Evolutionary conservation across 1,140 invertebrate genomes (phyloP), one percentile per base, ranked within the genome.

Genomic region (Diprion similis): DNA sequence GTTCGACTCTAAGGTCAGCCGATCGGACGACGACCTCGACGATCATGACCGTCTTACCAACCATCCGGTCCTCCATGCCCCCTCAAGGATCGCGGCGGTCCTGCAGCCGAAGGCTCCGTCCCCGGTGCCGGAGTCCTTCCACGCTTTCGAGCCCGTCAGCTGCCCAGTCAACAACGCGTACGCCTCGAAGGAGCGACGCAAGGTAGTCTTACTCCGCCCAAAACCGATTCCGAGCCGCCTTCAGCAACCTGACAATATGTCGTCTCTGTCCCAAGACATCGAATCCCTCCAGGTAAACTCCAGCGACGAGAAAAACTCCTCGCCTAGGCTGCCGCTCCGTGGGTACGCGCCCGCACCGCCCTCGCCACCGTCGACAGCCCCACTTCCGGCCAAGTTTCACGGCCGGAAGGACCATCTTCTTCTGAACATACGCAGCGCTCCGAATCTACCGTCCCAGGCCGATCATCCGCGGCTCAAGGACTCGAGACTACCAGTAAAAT

Each of bases 1-100:
- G 64, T 96, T 96, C 86, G 95, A 96, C 84, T 95, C 94, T 83
- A 95, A 95, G 84, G 92, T 96, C 81, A 93, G 91, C 79, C 92
- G 93, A 66, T 95, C 93, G 10, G 93, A 95, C 79, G 94, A 95
- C 83, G 94, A 95, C 80, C 89, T 95, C 68, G 94, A 95, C 80
- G 93, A 95, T 78, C 91, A 94, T 24, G 94, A 95, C 79, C 92
- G 93, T 75, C 92, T 95, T 66, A 93, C 93, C 72, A 95, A 95
- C 83, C 93, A 95, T 82, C 93, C 94, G 1, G 91, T 94, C n/a
- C 85, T 95, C 48, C 86, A 89, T 81, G 93, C 79, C 87, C 93
- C 87, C 72, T 90, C 78, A 84, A 83, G 79, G 87, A 87, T 71
- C 86, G 89, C 70, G 89, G 89, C 69, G 45, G 67, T 47, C 18